Percentiles rank a stretch among this genome's conserved stretches.
phyloP scores from a whole-genome alignment of 1,140 invertebrate genomes.

The Dolichoris vasculosae region DNA sequence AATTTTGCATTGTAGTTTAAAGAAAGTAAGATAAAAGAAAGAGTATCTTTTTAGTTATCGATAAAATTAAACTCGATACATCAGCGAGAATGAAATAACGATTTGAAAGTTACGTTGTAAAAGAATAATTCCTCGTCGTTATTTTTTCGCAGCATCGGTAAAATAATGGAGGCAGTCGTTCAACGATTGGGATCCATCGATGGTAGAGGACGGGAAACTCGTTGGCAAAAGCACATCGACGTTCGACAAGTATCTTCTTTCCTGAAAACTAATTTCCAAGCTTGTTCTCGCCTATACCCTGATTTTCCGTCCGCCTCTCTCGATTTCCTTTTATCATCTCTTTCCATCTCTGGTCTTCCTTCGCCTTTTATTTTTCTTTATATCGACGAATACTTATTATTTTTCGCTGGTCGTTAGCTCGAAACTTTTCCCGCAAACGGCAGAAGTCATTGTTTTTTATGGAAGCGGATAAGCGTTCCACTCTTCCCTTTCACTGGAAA shows the following conservation, averaged over 20 bases:
- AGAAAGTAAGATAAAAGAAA: not conserved
- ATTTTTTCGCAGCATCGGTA: not conserved
- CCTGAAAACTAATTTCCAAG: constrained; percentile 43
- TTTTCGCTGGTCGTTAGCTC: constrained; percentile 6
- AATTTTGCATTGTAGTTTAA: not conserved
- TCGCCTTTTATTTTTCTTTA: not conserved
- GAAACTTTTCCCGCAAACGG: constrained; percentile 39
- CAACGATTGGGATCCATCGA: constrained; percentile 35
- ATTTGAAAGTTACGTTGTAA: not conserved
- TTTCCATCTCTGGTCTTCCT: not conserved
- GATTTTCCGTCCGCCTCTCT: not conserved
- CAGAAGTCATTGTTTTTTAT: not conserved
- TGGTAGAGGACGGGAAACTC: not conserved
- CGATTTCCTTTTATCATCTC: not conserved
- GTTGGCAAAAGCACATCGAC: constrained; percentile 19
- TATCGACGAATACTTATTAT: not conserved
- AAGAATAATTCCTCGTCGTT: not conserved
- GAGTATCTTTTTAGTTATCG: not conserved
- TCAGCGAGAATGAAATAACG: constrained; percentile 1
- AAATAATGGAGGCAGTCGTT: constrained; percentile 25
- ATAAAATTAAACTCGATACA: not conserved
- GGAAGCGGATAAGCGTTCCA: not conserved
- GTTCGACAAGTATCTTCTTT: constrained; percentile 11
- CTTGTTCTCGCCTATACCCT: not conserved
- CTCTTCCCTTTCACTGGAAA: constrained; percentile 16